Percentiles rank a stretch among this genome's conserved stretches.
Evolutionary conservation across 1,140 invertebrate genomes (phyloP).

Genomic region (Sinella curviseta): DNA sequence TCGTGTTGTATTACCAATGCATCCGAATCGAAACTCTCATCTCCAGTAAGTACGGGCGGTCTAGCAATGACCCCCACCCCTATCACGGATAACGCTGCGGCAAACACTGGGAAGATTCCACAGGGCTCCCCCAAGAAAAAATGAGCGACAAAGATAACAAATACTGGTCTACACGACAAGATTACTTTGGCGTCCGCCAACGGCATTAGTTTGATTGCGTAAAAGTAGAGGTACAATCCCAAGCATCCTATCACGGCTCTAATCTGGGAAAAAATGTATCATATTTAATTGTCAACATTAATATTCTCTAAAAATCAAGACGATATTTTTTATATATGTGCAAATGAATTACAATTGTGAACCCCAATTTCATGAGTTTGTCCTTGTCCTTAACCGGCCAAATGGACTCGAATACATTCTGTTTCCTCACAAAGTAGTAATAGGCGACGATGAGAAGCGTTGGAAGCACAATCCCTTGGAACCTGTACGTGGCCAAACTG

Average conservation of each 20-base stretch:
- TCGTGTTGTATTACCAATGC: neutral
- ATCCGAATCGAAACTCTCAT: neutral
- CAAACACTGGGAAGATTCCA: slow-evolving; percentile 79
- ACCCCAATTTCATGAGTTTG: neutral
- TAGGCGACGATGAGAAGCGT: slow-evolving; percentile 31
- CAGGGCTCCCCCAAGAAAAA: slow-evolving; percentile 87
- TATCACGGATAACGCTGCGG: slow-evolving; percentile 75
- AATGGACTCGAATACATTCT: neutral
- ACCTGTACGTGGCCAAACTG: slow-evolving; percentile 26
- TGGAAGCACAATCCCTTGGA: slow-evolving; percentile 38
- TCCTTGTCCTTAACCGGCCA: slow-evolving; percentile 15
- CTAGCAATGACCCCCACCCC: slow-evolving; percentile 69
- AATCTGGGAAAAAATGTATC: slow-evolving; percentile 15
- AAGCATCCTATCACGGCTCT: slow-evolving; percentile 34
- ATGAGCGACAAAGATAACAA: slow-evolving; percentile 83
- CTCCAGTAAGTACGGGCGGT: slow-evolving; percentile 1
- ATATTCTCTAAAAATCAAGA: neutral
- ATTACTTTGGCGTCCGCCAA: slow-evolving; percentile 68
- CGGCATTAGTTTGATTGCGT: slow-evolving; percentile 29
- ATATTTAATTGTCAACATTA: neutral
- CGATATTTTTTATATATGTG: neutral
- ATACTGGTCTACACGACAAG: slow-evolving; percentile 86
- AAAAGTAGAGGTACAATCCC: slow-evolving; percentile 37
- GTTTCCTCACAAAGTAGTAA: slow-evolving; percentile 16
- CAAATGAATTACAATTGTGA: slow-evolving; percentile 1